Base-by-base conservation (phyloP, 2,797 vertebrate genomes). In the Arnoldichthys spilopterus region DNA sequence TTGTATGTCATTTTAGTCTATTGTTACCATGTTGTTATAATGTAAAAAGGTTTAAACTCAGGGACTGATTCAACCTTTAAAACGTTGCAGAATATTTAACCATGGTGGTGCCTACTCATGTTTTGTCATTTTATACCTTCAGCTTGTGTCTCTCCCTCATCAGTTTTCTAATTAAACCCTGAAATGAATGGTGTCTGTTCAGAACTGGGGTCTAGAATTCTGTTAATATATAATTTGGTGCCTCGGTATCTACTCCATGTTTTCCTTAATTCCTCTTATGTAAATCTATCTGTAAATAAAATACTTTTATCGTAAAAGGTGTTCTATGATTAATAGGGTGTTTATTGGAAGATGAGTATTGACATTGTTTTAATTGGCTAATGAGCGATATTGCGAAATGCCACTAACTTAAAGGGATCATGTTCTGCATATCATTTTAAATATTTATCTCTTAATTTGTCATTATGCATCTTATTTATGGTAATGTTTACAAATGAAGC, bases 261-360 rank as follows among this genome's bases (percentile, higher is more conserved):
- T 43, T 49, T 61, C 24, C 63, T 67, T 47, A 61, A 18, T 68
- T 53, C 53, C 62, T 45, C 24, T 64, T 80, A n/a, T 66, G 63
- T 32, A 53, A 37, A 81, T 63, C 58, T 11, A 15, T 67, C 68
- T 81, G 80, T 77, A 77, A 82, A 82, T 82, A 82, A 82, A 82
- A 77, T 69, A 22, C 43, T n/a, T 34, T 63, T 61, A 62, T 69
- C 64, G 24, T 3, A 62, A 32, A 20, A 66, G 11, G 2, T 56
- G 16, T 26, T 22, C 0, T 15, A 9, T 66, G 22, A 72, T 40
- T 28, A 58, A 61, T 32, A 61, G 3, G 18, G 32, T 45, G 61
- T 40, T 40, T 3, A 22, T 22, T n/a, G 16, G 12, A 1, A 66
- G 2, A 63, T 34, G 37, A 24, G 32, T 12, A 61, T 30, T 16